Evolutionary conservation across 2,888 invertebrate species (phyloP).

Genomic region (Melangyna quadrimaculata): DNA sequence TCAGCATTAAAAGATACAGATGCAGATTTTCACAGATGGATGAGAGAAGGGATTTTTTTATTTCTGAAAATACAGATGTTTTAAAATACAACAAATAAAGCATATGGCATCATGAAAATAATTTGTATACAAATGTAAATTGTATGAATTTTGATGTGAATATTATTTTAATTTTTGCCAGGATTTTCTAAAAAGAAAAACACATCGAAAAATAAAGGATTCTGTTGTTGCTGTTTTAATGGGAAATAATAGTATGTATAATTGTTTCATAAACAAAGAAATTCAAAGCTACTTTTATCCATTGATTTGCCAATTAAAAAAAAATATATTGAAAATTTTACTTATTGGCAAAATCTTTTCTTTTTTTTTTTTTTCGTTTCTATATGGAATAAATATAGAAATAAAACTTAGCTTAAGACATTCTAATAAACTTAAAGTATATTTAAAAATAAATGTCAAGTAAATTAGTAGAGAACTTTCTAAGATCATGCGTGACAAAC

Average conservation of each 20-base stretch:
- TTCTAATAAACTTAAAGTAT: too few species aligned
- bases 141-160: not conserved
- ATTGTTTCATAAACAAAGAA: too few species aligned
- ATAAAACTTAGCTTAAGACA: too few species aligned
- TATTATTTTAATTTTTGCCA: not conserved
- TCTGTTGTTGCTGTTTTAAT: not conserved
- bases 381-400: too few species aligned
- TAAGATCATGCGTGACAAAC: too few species aligned
- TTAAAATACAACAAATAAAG: not conserved
- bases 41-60: not conserved
- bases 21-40: slow-evolving; percentile 21
- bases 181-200: not conserved
- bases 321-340: not conserved
- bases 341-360: not conserved
- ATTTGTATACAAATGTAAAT: not conserved
- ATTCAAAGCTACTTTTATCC: not conserved
- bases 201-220: not conserved
- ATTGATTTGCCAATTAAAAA: not conserved
- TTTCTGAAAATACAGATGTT: slow-evolving; percentile 9
- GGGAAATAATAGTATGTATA: too few species aligned
- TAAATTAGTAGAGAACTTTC: too few species aligned
- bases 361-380: too few species aligned
- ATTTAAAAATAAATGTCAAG: too few species aligned
- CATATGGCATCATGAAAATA: not conserved
- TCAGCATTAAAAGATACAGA: not conserved